A percentile compares a stretch with the other conserved stretches of the same genome.
Conservation (phyloP, 92 coral and sea anemone species). For the Parazoanthus atlanticus region DNA sequence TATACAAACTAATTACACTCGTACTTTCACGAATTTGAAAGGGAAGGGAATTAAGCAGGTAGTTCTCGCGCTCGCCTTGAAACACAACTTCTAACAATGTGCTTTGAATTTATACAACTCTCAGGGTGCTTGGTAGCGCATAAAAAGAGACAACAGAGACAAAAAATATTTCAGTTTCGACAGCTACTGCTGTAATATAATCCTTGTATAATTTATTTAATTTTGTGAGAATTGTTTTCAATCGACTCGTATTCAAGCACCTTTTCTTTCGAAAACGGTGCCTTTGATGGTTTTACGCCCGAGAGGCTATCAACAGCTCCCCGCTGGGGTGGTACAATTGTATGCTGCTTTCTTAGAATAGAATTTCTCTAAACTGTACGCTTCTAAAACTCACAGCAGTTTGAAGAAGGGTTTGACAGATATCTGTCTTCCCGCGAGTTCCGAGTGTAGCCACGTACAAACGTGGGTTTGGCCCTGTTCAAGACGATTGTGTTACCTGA, state of each 20-base stretch:
- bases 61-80: constrained; percentile 9
- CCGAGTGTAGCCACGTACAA: constrained; percentile 6
- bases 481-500: constrained; percentile 9
- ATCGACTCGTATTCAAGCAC: constrained; percentile 21
- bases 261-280: constrained; percentile 29
- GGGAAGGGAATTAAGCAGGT: constrained; percentile 45
- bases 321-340: constrained; percentile 18
- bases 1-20: constrained; percentile 92
- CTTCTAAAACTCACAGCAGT: background rate
- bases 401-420: background rate
- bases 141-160: background rate
- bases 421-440: constrained; percentile 20
- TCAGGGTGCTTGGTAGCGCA: background rate
- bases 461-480: background rate
- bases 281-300: constrained; percentile 39
- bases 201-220: constrained; percentile 82
- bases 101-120: background rate
- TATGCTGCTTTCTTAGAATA: constrained; percentile 14
- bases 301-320: constrained; percentile 18
- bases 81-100: constrained; percentile 10
- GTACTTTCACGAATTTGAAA: constrained; percentile 81
- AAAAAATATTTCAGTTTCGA: constrained; percentile 10
- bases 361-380: background rate
- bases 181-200: constrained; percentile 61
- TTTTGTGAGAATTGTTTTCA: constrained; percentile 57